These are phyloP conservation scores for Premnoplex brunnescens DNA, from an alignment of 2,797 vertebrate genomes.

Conservation along the genomic window DNA sequence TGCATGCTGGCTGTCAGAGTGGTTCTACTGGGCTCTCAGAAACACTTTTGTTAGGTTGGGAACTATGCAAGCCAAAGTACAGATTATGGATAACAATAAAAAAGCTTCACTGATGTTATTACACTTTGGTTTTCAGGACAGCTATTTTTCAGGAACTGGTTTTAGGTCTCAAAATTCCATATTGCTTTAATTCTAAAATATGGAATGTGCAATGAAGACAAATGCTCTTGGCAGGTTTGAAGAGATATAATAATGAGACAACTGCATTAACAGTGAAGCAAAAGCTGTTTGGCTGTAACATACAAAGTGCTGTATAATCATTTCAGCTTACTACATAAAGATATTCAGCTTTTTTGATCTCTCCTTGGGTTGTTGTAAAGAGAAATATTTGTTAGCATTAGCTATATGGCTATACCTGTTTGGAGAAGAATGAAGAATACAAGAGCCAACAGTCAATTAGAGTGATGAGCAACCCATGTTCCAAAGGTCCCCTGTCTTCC, in stretches of 20 bases:
- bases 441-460: neutral
- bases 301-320: neutral
- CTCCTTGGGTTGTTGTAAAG: neutral
- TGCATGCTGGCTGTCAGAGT: neutral
- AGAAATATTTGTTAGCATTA: neutral
- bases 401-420: neutral
- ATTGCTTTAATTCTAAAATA: neutral
- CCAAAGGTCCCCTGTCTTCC: neutral
- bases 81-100: neutral
- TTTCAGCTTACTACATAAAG: neutral
- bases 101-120: neutral
- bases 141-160: neutral
- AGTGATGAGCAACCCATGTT: neutral
- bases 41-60: neutral
- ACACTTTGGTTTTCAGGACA: neutral
- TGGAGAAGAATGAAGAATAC: neutral
- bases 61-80: neutral
- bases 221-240: slow-evolving; percentile 8
- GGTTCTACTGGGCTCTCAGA: neutral
- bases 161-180: neutral
- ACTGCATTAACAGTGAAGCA: neutral
- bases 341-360: neutral
- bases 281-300: slow-evolving; percentile 1
- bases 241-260: neutral
- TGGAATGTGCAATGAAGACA: neutral